phyloP scores from a whole-genome alignment of 2,888 invertebrate genomes.

The Sclerodermus sp. region DNA sequence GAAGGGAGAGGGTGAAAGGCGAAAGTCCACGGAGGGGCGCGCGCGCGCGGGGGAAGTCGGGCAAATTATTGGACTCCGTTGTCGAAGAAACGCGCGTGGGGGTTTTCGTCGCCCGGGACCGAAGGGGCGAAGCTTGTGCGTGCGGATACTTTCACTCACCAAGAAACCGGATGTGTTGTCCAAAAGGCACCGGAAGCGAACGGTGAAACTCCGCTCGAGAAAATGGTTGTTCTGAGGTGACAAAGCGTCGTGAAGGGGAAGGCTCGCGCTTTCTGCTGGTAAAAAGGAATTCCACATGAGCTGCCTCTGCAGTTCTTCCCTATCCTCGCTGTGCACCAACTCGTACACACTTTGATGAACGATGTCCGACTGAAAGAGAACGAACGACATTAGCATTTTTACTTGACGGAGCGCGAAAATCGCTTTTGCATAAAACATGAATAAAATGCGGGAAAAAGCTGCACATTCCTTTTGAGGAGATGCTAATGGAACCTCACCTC shows the following conservation, averaged over 20 bases:
- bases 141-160: constrained; percentile 63
- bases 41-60: constrained; percentile 8
- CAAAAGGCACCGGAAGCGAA: constrained; percentile 96
- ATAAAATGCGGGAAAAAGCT: no score
- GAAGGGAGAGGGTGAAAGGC: no score
- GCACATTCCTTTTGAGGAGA: no score
- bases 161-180: constrained; percentile 99
- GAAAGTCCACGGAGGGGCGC: no score
- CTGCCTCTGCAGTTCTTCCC: constrained; percentile 95
- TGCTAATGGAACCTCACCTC: no score
- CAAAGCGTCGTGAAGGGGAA: constrained; percentile 85
- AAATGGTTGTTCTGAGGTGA: constrained; percentile 86
- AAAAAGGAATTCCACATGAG: constrained; percentile 93
- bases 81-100: not conserved
- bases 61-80: constrained; percentile 13
- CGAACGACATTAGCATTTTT: not conserved
- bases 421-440: no score
- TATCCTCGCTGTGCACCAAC: constrained; percentile 97
- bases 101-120: no score
- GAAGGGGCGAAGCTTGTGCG: no score
- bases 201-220: constrained; percentile 95
- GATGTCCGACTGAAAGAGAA: constrained; percentile 88
- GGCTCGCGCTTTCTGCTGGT: constrained; percentile 74
- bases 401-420: no score
- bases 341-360: constrained; percentile 99